phyloP scores from a whole-genome alignment of 2,113 vertebrate species.

The Charadrius vociferus region DNA sequence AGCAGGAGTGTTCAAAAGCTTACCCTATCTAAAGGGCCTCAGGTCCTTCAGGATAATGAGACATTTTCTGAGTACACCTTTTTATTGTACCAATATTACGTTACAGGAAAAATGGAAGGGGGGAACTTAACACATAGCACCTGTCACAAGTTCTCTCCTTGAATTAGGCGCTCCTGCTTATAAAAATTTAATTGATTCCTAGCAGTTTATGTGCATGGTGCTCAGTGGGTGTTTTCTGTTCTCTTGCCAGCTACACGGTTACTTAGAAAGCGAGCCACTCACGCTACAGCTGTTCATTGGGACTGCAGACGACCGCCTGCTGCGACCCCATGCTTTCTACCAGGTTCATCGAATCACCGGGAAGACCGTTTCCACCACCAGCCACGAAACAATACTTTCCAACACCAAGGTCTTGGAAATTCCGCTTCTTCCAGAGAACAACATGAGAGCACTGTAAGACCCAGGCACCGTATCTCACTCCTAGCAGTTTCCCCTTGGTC shows the following conservation, averaged over 20 bases:
- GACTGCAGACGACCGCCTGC: slow-evolving; percentile 95
- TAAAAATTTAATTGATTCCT: slow-evolving; percentile 58
- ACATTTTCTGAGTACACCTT: slow-evolving; percentile 52
- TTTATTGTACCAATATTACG: slow-evolving; percentile 62
- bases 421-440: slow-evolving; percentile 93
- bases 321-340: slow-evolving; percentile 96
- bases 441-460: slow-evolving; percentile 92
- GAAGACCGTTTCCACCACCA: slow-evolving; percentile 94
- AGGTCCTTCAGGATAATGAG: slow-evolving; percentile 53
- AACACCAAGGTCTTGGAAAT: slow-evolving; percentile 97
- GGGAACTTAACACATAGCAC: slow-evolving; percentile 51
- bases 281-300: slow-evolving; percentile 97
- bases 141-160: slow-evolving; percentile 54
- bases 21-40: slow-evolving; percentile 1
- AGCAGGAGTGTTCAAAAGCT: not conserved
- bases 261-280: slow-evolving; percentile 91
- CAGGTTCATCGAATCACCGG: slow-evolving; percentile 97
- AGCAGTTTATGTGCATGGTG: slow-evolving; percentile 18
- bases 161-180: slow-evolving; percentile 31
- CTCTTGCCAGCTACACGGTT: slow-evolving; percentile 89
- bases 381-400: slow-evolving; percentile 91
- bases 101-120: not conserved
- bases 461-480: not conserved
- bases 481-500: not conserved
- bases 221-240: slow-evolving; percentile 82